These are phyloP conservation scores for Eupristina koningsbergeri DNA, from an alignment of 1,140 invertebrate genomes.

Conservation along the genomic window DNA sequence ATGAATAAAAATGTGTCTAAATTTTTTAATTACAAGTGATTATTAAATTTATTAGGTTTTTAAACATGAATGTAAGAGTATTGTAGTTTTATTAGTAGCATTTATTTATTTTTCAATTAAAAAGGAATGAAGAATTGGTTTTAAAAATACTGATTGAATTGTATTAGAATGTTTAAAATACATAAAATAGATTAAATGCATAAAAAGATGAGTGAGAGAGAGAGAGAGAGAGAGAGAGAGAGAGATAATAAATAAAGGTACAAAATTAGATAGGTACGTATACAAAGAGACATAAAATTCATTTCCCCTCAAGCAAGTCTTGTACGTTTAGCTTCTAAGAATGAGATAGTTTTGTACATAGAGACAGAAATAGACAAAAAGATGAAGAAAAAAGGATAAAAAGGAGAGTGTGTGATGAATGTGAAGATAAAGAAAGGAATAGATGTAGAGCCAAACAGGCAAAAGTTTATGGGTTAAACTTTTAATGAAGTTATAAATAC, in stretches of 20 bases:
- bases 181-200: neutral
- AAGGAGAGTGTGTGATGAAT: no score
- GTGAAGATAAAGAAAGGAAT: neutral
- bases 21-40: neutral
- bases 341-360: neutral
- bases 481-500: neutral
- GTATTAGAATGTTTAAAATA: neutral
- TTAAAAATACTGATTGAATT: conserved; percentile 1
- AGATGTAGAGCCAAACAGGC: no score
- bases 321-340: neutral
- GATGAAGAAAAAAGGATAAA: neutral
- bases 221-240: neutral
- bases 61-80: neutral
- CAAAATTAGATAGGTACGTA: neutral
- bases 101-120: neutral
- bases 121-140: neutral
- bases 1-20: neutral
- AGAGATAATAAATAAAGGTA: neutral
- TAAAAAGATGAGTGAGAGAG: neutral
- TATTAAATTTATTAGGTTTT: neutral
- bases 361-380: neutral
- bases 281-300: neutral
- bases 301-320: neutral
- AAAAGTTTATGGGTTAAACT: neutral
- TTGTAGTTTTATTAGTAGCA: neutral